Evolutionary conservation across 64 coral and sea anemone species (phyloP), one percentile per base, ranked within the genome.

Genomic region (Orbicella faveolata): DNA sequence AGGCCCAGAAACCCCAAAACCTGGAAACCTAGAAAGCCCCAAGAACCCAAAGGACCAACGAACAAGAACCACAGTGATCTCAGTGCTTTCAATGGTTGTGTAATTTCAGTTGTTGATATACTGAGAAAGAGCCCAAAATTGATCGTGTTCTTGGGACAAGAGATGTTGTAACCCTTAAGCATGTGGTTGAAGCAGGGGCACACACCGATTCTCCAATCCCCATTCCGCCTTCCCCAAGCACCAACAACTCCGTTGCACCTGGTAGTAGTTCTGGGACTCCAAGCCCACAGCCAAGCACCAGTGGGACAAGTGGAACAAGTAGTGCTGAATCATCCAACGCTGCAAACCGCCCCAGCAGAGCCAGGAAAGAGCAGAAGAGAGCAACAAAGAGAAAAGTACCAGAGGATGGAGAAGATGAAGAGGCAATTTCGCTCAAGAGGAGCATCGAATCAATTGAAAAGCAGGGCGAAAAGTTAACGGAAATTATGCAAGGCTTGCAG

Each of bases 81-180:
- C n/a, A n/a, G n/a, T n/a, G n/a, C n/a, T n/a, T n/a, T n/a, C n/a
- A n/a, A n/a, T n/a, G n/a, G n/a, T n/a, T n/a, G n/a, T n/a, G n/a
- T n/a, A n/a, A n/a, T n/a, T n/a, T n/a, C n/a, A n/a, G n/a, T n/a
- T n/a, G n/a, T n/a, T n/a, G n/a, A n/a, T n/a, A n/a, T n/a, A n/a
- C n/a, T n/a, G n/a, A n/a, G n/a, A n/a, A n/a, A n/a, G n/a, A n/a
- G n/a, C n/a, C n/a, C 30, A 30, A 30, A 30, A 30, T 30, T 30
- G 52, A 88, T 26, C 15, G 52, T 3, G 73, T 77, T 88, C 87
- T 88, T 62, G 87, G 87, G 6, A 88, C 87, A 76, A 52, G 87
- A 30, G 87, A 88, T 88, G 6, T 77, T 77, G 74, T 62, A 1
- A 88, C 87, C 87, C 1, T 88, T 6, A 76, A 88, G 9, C 74